Base-by-base conservation (phyloP, 2,113 vertebrate genomes). In the Aptenodytes forsteri region DNA sequence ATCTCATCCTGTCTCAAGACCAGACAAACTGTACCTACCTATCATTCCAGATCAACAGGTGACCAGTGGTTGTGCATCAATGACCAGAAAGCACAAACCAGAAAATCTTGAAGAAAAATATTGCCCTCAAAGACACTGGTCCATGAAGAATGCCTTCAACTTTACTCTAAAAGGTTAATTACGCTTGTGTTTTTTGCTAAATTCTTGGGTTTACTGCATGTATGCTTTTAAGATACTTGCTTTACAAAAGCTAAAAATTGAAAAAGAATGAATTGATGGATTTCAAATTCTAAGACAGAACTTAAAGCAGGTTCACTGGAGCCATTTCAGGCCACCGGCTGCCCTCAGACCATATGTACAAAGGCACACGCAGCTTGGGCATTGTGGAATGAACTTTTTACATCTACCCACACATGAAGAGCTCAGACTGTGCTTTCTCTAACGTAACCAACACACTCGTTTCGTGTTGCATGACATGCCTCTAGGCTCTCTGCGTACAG, bases 381-480 rank as follows among this genome's bases (percentile, higher is more conserved):
- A 71, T 5, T 3, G 3, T 25, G 13, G 21, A 82, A 69, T 13
- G 2, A 71, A 50, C 27, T 38, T 77, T 27, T 52, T 34, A 67
- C 47, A 62, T 8, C 16, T 52, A 67, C 47, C 27, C 25, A 54
- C n/a, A 26, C 18, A 47, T 7, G 9, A 66, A 19, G 46, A 67
- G 77, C 47, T 91, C 40, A 50, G 61, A 27, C 16, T 47, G 19
- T 44, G 38, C 40, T 61, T 85, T 47, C 66, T 58, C 27, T 30
- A 32, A 55, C 0, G 1, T 7, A 66, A 38, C 10, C 34, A 52
- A 34, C 13, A 34, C 22, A 14, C 21, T 49, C 7, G 6, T 64
- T 64, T 46, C 2, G 4, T 27, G 42, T 44, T 64, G 27, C 0
- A 0, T 36, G 58, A 72, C 21, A 38, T 54, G 34, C 18, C 62